Evolutionary conservation across 2,888 invertebrate genomes (phyloP).

Genomic region (Liodrosophila aerea): DNA sequence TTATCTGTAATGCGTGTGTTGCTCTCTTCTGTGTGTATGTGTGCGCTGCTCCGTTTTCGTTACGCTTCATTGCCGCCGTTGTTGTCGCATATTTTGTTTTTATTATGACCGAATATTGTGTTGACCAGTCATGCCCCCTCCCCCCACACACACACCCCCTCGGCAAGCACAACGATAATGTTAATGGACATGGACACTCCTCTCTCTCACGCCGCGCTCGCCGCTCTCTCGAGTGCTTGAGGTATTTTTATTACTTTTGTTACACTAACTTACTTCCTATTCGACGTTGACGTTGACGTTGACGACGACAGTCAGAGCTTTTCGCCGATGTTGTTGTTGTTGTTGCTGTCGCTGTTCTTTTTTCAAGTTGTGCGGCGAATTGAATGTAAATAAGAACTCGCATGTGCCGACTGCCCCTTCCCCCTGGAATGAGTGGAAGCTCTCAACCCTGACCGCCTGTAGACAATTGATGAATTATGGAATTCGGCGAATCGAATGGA

Average conservation of each 20-base stretch:
- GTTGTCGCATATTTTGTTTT: conserved; percentile 63
- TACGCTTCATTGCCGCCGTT: conserved; percentile 65
- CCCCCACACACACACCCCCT: not conserved
- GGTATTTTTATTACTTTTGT: conserved; percentile 71
- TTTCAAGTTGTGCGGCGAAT: conserved; percentile 15
- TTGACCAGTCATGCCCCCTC: conserved; percentile 54
- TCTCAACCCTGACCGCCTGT: conserved; percentile 19
- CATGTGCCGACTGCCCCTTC: not conserved
- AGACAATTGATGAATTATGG: conserved; percentile 1
- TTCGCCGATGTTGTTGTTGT: conserved; percentile 20
- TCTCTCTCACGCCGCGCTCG: conserved; percentile 16
- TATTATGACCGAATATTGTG: conserved; percentile 69
- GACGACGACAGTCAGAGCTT: conserved; percentile 12
- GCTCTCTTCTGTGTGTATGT: conserved; percentile 7
- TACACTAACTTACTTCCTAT: conserved; percentile 77
- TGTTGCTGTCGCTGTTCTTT: conserved; percentile 19
- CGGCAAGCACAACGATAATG: conserved; percentile 44
- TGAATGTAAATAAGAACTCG: conserved; percentile 39
- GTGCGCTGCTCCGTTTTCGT: conserved; percentile 43
- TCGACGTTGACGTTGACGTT: conserved; percentile 25
- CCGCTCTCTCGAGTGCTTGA: conserved; percentile 24
- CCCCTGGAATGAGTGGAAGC: conserved; percentile 4
- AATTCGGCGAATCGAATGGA: conserved; percentile 2
- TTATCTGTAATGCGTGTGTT: conserved; percentile 13
- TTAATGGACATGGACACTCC: conserved; percentile 53